phyloP scores from a whole-genome alignment of 2,888 invertebrate species.

The Sialis fuliginosa region DNA sequence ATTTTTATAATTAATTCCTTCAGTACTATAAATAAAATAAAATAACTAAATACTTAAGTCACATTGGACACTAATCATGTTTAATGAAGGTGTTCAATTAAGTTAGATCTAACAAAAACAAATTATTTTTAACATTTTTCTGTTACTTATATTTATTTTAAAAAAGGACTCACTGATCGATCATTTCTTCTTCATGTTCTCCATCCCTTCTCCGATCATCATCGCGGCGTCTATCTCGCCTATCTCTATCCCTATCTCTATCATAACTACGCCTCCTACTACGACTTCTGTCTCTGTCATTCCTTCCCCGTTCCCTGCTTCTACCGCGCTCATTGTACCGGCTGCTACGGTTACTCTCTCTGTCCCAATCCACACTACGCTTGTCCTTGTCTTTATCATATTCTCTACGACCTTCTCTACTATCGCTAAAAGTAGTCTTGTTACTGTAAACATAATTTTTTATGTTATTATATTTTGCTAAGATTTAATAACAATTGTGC shows the following conservation, averaged over 20 bases:
- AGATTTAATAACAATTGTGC: too few species aligned
- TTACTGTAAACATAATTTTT: background rate
- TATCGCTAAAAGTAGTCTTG: background rate
- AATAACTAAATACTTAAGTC: conserved; percentile 9
- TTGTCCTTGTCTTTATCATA: background rate
- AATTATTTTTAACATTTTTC: background rate
- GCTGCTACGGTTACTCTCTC: conserved; percentile 1
- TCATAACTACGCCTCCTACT: conserved; percentile 13
- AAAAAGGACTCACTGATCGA: conserved; percentile 3
- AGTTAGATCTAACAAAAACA: background rate
- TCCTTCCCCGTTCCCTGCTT: conserved; percentile 4
- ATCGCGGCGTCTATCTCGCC: conserved; percentile 21
- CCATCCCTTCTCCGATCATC: conserved; percentile 26
- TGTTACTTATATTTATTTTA: background rate
- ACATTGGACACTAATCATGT: background rate
- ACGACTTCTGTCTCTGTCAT: conserved; percentile 15
- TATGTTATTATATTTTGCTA: too few species aligned
- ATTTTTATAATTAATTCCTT: background rate
- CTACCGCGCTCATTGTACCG: conserved; percentile 10
- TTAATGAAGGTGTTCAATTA: too few species aligned
- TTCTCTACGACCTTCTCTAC: background rate
- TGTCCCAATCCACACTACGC: background rate
- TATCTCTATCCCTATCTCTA: conserved; percentile 14
- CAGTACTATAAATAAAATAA: background rate
- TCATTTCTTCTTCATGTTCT: conserved; percentile 7